Evolutionary conservation across 2,797 vertebrate genomes (phyloP), one percentile per base, ranked within the genome.

Genomic region (Pseudochromis fuscus): DNA sequence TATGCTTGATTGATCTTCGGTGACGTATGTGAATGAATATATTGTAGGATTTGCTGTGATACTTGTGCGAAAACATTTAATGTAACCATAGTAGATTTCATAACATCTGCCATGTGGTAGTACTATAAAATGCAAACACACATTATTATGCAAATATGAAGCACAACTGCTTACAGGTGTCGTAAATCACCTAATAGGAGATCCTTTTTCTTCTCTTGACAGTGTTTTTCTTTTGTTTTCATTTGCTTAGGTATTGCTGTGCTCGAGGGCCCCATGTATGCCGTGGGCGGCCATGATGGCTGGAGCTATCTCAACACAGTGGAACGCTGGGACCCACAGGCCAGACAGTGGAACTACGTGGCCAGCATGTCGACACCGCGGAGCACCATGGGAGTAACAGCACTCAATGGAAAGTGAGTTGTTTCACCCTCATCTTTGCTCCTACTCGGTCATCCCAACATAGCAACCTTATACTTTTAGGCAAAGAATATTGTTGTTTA

Each of bases 221-320:
- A n/a, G n/a, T n/a, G n/a, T n/a, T n/a, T n/a, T n/a, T 12, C 2
- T 19, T 35, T 51, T 61, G 23, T 8, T 53, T 72, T 18, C 19
- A 25, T 72, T 30, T 72, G 15, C 74, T 51, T 50, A 96, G 98
- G 98, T 42, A 97, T 98, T 24, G 96, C 97, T 35, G 97, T 97
- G 86, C 94, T 99, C 19, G 98, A 98, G 94, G 98, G 98, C 13
- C 98, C 98, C 2, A 99, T 99, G 98, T 99, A 99, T 67, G 98
- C 98, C 0, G 96, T 99, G 1, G 98, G 98, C 16, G 98, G 98
- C 49, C 98, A 99, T 3, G 98, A 99, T 16, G 98, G 98, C 61
- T 99, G 98, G 97, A 99, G 98, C 78, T 99, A 99, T 87, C 94
- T 99, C 44, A 99, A 98, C 86, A 99, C 98, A 0, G 98, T 99